Evolutionary conservation across 2,113 vertebrate genomes (phyloP), one percentile per base, ranked within the genome.

Genomic region (Zosterops borbonicus): DNA sequence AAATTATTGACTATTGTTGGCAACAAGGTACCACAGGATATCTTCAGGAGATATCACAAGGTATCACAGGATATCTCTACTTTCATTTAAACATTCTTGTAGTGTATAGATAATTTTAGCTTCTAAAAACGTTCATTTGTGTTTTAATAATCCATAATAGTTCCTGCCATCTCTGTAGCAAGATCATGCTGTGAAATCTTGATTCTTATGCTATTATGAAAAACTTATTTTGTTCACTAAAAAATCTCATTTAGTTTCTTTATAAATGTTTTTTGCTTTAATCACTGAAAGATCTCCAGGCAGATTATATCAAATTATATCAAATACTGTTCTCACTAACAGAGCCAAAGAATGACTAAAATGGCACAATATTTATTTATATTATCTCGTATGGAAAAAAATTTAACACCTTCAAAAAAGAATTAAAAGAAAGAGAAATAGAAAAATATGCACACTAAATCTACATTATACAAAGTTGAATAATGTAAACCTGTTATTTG

Each of bases 121-220:
- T 52, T 77, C 28, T 91, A 75, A 82, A 87, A 87, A 90, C 55
- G n/a, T 95, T 92, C 44, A 93, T 92, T 94, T 96, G 31, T 90
- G 22, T 94, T 96, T 90, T 88, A 96, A 92, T 92, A 95, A 95
- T 76, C 59, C 52, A 31, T 70, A 80, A 1, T 16, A 94, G 37
- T 75, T 94, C 73, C 87, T 91, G 44, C 46, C 74, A 78, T 95
- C 55, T 92, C 15, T 80, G 16, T 52, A 86, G 22, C n/a, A 92
- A 35, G 33, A 83, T 71, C 90, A 88, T 69, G 55, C 88, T 95
- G 77, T 96, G 94, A 94, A 93, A 92, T 93, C 62, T 86, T 92
- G 92, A 94, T 96, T 96, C 87, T 83, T 84, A 83, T 31, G 53
- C 22, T 83, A 33, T 84, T 87, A 78, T 76, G 67, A 76, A 87